Base-by-base conservation (phyloP, 1,140 invertebrate species). In the Onthophagus taurus region DNA sequence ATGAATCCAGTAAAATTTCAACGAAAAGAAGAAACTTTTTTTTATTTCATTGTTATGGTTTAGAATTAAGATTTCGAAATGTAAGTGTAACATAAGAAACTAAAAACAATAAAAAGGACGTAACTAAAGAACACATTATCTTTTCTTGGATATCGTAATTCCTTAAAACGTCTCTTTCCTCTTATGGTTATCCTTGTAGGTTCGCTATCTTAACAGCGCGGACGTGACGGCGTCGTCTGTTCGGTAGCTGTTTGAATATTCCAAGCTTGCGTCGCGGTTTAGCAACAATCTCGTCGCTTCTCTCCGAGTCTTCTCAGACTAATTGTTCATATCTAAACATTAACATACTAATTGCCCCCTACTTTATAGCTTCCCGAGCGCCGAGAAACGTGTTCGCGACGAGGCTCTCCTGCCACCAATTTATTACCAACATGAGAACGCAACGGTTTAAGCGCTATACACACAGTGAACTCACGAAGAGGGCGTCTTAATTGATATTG, bases 191-290 rank as follows among this genome's bases (percentile, higher is more conserved):
- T 50, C 34, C 44, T 42, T 52, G 50, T 50, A 26, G n/a, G n/a
- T 12, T 11, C 38, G 45, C 55, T 57, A 55, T 57, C 55, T 52
- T 63, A 60, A 62, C 59, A 61, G 60, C 56, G 58, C 58, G 59
- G 61, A 65, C 60, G 61, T 63, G 60, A 61, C 60, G 60, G n/a
- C n/a, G n/a, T 48, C 60, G 60, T 66, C 61, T 65, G 63, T 63
- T 63, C 52, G 48, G 50, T 57, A 56, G n/a, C 64, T 66, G 59
- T 57, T 66, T 65, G 61, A 65, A 64, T 66, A 66, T 66, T 66
- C 64, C 63, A 64, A 58, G 53, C 62, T 63, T 65, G 64, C 64
- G 55, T 55, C 43, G 54, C n/a, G 49, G 54, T 50, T 59, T 54
- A 55, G 50, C 42, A 52, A 52, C 49, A 52, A 47, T 53, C 47